phyloP scores from a whole-genome alignment of 2,113 vertebrate genomes.

The Melozone crissalis region DNA sequence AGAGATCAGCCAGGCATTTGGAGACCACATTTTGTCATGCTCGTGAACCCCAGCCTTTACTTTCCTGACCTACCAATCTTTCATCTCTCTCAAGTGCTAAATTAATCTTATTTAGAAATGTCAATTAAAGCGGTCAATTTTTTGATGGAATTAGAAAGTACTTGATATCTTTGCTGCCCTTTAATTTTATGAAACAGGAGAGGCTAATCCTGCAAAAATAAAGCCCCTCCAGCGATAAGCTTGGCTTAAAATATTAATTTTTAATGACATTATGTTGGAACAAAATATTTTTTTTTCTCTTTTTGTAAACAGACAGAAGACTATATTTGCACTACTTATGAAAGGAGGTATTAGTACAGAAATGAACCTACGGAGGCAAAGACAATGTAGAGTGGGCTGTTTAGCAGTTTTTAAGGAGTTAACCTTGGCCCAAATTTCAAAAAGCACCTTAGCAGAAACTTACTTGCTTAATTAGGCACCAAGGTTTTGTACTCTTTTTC shows the following conservation, averaged over 20 bases:
- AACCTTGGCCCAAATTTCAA: background rate
- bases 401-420: background rate
- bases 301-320: background rate
- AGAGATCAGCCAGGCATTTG: background rate
- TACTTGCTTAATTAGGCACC: background rate
- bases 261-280: slow-evolving; percentile 21
- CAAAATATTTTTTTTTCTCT: background rate
- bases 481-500: background rate
- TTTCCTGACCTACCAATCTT: background rate
- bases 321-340: background rate
- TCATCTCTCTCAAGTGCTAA: background rate
- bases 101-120: slow-evolving; percentile 51
- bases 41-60: background rate
- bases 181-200: background rate
- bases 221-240: background rate
- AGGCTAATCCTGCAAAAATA: background rate
- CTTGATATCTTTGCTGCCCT: slow-evolving; percentile 7
- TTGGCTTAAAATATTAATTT: background rate
- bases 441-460: background rate
- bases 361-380: background rate
- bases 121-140: background rate
- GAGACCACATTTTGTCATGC: background rate
- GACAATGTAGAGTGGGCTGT: background rate
- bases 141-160: background rate
- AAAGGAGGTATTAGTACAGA: background rate